Evolutionary conservation across 2,113 vertebrate genomes (phyloP), one percentile per base, ranked within the genome.

Genomic region (Phyllopteryx taeniolatus): DNA sequence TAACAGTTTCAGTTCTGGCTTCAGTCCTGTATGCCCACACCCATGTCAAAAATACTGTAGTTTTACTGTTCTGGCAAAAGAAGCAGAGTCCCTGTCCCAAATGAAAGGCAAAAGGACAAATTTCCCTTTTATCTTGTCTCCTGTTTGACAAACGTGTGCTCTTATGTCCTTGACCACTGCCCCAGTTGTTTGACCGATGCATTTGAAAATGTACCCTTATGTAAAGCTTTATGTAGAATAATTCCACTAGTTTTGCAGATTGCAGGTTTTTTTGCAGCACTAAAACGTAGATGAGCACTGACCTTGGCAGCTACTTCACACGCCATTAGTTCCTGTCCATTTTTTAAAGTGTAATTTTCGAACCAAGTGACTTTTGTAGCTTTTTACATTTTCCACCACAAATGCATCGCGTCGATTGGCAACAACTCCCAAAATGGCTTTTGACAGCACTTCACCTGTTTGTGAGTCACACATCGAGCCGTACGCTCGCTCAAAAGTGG

Each of bases 151-250:
- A 86, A 87, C 79, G 82, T 77, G 70, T 66, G 57, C 87, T 86
- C 86, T 83, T 85, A 76, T 56, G 80, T 84, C 83, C 86, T 88
- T 86, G 80, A 84, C 85, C 80, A 76, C 83, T 82, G 83, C 79
- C 81, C 83, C 78, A 57, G 19, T 71, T 63, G 66, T 73, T 79
- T 83, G 86, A 86, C 86, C 86, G 70, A 82, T 71, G 80, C 81
- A 83, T 87, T 81, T 72, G 70, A 85, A 84, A 89, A 78, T 68
- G 11, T 81, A 43, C 77, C 63, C 84, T 87, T 84, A 86, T 85
- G 79, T 86, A 85, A 88, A 86, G 85, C 80, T 86, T 83, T 83
- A 87, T 89, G 89, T 79, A 86, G 89, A 92, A 88, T 82, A 86
- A 86, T 80, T 75, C 84, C 75, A 85, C 87, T 85, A 82, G 83